Evolutionary conservation across 2,113 vertebrate species (phyloP), one percentile per base, ranked within the genome.

Genomic region (Planiliza haematocheilus): DNA sequence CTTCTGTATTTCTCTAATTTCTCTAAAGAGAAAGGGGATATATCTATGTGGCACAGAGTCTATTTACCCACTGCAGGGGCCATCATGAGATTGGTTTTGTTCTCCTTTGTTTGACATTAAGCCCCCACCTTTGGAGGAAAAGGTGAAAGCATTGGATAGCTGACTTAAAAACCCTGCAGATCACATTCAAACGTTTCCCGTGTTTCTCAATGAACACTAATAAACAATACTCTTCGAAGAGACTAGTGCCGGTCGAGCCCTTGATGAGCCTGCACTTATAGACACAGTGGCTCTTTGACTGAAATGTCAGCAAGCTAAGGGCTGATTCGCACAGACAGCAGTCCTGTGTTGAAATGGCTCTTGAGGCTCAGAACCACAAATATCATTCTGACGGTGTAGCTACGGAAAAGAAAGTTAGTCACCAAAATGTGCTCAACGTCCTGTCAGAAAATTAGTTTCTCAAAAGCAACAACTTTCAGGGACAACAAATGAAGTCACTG

Each of bases 61-160:
- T 63, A 18, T 63, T 72, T 77, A 72, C 34, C 39, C 21, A 20
- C 69, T 21, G 21, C 51, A 30, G 14, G 39, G 30, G n/a, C 69
- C 58, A 30, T 41, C 21, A 49, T 46, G 68, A 42, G 64, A 67
- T 74, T 39, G 61, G 21, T n/a, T 51, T 57, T 4, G 1, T 69
- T 75, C 34, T 24, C 20, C 16, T 34, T 72, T 58, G 58, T 69
- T 38, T 74, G 45, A 77, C 45, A 65, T 48, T 13, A 53, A 65
- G 46, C 34, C 14, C 50, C 48, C 50, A 50, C 7, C 49, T 57
- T 24, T 20, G 18, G 2, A 0, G 2, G 17, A 67, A 9, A 9
- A 69, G 16, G 17, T 46, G 17, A n/a, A 34, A 18, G 20, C 12
- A 41, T 13, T 38, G 4, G 24, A 30, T 30, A 30, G 24, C 24